Percentiles rank a stretch among this genome's conserved stretches.
These are phyloP conservation scores for Turritopsis rubra DNA, from an alignment of 30 jellyfish, hydroid and myxozoan genomes.

Conservation along the genomic window DNA sequence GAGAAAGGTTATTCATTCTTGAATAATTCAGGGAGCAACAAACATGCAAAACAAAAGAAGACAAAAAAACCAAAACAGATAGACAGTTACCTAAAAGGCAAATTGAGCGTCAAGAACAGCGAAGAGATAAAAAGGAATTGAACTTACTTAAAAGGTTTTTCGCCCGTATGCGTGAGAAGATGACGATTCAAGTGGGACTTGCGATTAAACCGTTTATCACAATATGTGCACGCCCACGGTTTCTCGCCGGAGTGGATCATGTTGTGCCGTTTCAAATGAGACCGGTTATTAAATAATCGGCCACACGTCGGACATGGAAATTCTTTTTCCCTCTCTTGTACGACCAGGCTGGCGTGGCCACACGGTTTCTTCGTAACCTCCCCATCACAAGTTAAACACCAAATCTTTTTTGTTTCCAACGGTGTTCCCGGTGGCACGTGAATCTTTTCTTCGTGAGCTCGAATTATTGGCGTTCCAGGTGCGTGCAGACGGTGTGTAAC, in stretches of 20 bases:
- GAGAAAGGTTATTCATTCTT: neutral
- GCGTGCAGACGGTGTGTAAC: neutral
- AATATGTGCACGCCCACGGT: conserved; percentile 22
- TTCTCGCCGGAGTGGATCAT: conserved; percentile 13
- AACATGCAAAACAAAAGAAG: neutral
- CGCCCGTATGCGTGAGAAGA: conserved; percentile 28
- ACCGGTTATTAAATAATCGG: conserved; percentile 22
- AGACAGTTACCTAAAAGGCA: neutral
- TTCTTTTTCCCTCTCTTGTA: conserved; percentile 22
- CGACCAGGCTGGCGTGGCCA: conserved; percentile 16
- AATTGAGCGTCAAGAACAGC: too few species aligned
- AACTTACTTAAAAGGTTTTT: conserved; percentile 30
- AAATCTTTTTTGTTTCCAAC: conserved; percentile 1
- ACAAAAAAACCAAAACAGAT: neutral
- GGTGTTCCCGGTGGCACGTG: conserved; percentile 26
- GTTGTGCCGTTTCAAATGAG: conserved; percentile 24
- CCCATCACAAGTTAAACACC: conserved; percentile 30
- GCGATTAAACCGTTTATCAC: conserved; percentile 23
- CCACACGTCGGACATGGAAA: conserved; percentile 31
- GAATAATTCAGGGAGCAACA: neutral
- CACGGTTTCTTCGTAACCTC: conserved; percentile 27
- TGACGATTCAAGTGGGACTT: conserved; percentile 24
- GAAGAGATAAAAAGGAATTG: too few species aligned
- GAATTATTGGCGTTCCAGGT: neutral
- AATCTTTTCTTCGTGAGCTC: neutral